Evolutionary conservation across 2,888 invertebrate species (phyloP).

Genomic region (Cremastobaeus sp.): DNA sequence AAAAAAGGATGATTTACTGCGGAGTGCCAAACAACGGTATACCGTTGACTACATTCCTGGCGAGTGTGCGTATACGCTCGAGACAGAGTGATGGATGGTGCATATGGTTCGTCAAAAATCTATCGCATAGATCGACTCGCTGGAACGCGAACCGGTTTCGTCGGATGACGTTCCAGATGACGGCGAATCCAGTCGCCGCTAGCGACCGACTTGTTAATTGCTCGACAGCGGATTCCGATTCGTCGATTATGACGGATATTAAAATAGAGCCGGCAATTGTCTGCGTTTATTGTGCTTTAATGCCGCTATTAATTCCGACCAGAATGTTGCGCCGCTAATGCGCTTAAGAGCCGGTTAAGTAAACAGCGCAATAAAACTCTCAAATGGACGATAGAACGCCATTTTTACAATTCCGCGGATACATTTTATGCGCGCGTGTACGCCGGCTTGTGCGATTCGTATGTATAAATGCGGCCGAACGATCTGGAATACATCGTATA

Average conservation of each 20-base stretch:
- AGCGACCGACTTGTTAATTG: constrained; percentile 68
- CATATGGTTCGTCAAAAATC: constrained; percentile 63
- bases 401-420: no score
- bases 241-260: constrained; percentile 20
- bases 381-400: no score
- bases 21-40: constrained; percentile 40
- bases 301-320: constrained; percentile 29
- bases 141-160: constrained; percentile 68
- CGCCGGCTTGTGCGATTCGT: no score
- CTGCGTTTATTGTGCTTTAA: constrained; percentile 30
- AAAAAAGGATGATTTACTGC: constrained; percentile 31
- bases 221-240: constrained; percentile 48
- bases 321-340: constrained; percentile 10
- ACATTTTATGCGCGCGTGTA: no score
- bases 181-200: constrained; percentile 64
- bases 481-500: no score
- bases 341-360: constrained; percentile 11
- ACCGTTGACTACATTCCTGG: constrained; percentile 38
- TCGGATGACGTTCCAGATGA: constrained; percentile 65
- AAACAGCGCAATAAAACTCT: constrained; percentile 13
- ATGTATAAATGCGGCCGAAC: no score
- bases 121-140: constrained; percentile 65
- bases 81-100: constrained; percentile 58
- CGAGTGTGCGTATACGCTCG: constrained; percentile 15
- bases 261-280: constrained; percentile 38